Percentiles rank a stretch among this genome's conserved stretches.
These are phyloP conservation scores for Ophion ellenae DNA, from an alignment of 2,888 invertebrate species.

Conservation along the genomic window DNA sequence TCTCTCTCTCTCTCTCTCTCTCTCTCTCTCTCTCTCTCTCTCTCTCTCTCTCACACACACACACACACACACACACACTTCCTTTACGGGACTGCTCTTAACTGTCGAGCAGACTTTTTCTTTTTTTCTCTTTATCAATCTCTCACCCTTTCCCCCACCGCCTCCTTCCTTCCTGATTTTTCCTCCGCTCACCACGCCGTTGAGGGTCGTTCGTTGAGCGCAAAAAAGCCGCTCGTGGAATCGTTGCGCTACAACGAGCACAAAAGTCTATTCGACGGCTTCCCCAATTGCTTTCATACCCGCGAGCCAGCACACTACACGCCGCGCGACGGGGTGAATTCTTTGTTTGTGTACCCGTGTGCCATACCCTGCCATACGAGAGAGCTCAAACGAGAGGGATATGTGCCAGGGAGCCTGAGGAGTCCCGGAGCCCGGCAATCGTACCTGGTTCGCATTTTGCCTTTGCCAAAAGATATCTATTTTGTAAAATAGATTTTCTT, in stretches of 20 bases:
- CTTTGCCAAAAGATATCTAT: constrained; percentile 25
- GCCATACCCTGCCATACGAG: background rate
- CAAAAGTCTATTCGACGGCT: constrained; percentile 59
- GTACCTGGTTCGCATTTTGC: constrained; percentile 51
- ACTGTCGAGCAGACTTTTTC: background rate
- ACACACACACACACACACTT: too few relatives aligned
- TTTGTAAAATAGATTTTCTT: constrained; percentile 32
- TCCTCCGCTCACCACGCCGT: constrained; percentile 26
- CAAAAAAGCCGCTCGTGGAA: constrained; percentile 38
- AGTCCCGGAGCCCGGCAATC: constrained; percentile 50
- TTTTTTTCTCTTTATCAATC: constrained; percentile 28
- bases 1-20: background rate
- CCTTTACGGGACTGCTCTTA: background rate
- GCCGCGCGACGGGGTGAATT: background rate
- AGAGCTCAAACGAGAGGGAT: constrained; percentile 27
- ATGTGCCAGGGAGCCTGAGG: constrained; percentile 31
- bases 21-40: background rate
- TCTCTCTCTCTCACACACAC: background rate
- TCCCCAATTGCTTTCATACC: constrained; percentile 62
- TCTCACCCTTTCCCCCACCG: background rate
- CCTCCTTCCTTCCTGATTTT: constrained; percentile 22
- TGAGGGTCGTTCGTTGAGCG: background rate
- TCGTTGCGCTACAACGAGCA: constrained; percentile 37
- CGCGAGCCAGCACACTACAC: constrained; percentile 42
- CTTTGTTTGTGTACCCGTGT: background rate